A percentile compares a stretch with the other conserved stretches of the same genome.
These are phyloP conservation scores for Butastur rufipennis DNA, from an alignment of 2,113 vertebrate species.

Conservation along the genomic window DNA sequence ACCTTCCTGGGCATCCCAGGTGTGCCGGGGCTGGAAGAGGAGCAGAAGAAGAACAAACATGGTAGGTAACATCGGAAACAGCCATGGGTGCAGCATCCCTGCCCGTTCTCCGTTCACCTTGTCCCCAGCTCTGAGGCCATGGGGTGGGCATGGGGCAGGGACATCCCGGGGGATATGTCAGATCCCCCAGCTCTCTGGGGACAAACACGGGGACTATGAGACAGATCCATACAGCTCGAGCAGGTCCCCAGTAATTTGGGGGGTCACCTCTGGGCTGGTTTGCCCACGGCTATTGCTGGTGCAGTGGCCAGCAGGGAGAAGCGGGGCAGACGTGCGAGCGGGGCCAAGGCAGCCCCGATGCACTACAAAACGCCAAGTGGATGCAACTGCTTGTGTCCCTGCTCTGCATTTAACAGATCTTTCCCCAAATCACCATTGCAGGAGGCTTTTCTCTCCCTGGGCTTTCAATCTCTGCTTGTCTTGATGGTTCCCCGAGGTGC, in stretches of 20 bases:
- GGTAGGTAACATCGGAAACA: conserved; percentile 67
- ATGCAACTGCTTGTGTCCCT: not conserved
- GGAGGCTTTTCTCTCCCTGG: not conserved
- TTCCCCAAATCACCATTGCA: not conserved
- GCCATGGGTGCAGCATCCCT: not conserved
- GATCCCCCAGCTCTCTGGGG: not conserved
- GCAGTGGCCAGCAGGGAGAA: not conserved
- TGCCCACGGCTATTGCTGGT: not conserved
- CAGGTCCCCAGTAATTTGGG: not conserved
- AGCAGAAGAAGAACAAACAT: conserved; percentile 89
- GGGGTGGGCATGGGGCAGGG: not conserved
- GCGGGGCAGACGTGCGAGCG: accelerated
- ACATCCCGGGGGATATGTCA: not conserved
- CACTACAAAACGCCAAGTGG: accelerated
- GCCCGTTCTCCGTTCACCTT: accelerated
- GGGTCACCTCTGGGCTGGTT: accelerated
- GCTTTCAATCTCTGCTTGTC: accelerated
- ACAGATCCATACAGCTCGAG: not conserved
- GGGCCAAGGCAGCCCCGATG: not conserved
- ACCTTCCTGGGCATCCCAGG: conserved; percentile 96
- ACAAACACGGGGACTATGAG: not conserved
- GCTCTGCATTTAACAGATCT: not conserved
- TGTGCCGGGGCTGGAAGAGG: conserved; percentile 90
- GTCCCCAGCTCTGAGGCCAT: not conserved
- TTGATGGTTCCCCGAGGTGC: accelerated